Evolutionary conservation across 2,888 invertebrate species (phyloP).

Genomic region (Chrysopilus asiliformis): DNA sequence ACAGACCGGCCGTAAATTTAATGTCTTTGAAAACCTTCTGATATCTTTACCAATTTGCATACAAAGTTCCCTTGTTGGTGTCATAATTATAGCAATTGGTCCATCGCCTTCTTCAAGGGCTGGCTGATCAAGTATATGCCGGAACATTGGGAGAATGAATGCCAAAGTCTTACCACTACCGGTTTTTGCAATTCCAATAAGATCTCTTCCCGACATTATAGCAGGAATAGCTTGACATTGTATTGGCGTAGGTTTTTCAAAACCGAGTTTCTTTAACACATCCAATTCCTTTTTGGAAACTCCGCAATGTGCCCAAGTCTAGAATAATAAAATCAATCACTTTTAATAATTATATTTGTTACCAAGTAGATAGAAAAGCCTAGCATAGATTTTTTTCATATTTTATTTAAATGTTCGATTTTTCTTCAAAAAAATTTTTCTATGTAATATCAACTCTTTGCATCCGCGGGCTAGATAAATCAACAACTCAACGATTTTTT

Average conservation of each 20-base stretch:
- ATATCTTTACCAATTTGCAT: conserved; percentile 99
- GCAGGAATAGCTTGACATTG: conserved; percentile 96
- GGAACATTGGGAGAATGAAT: conserved; percentile 94
- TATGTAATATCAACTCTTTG: too few relatives aligned
- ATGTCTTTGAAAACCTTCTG: conserved; percentile 81
- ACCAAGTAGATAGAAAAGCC: too few relatives aligned
- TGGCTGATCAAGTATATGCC: conserved; percentile 88
- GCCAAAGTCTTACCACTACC: conserved; percentile 98
- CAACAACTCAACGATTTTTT: too few relatives aligned
- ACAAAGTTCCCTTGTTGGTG: conserved; percentile 93
- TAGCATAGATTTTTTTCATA: too few relatives aligned
- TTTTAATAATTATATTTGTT: background rate
- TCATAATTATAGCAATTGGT: conserved; percentile 93
- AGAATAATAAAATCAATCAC: conserved; percentile 1
- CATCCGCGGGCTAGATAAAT: too few relatives aligned
- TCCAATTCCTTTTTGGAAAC: conserved; percentile 92
- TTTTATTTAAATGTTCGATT: too few relatives aligned
- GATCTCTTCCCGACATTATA: conserved; percentile 91
- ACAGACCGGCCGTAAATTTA: conserved; percentile 79
- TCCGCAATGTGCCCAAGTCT: conserved; percentile 96
- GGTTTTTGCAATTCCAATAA: conserved; percentile 98
- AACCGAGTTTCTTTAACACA: conserved; percentile 73
- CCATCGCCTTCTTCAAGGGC: conserved; percentile 93
- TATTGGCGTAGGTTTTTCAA: conserved; percentile 97
- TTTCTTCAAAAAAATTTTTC: too few relatives aligned